Base-by-base conservation (phyloP, 2,888 invertebrate genomes). In the Drosophila mulleri region DNA sequence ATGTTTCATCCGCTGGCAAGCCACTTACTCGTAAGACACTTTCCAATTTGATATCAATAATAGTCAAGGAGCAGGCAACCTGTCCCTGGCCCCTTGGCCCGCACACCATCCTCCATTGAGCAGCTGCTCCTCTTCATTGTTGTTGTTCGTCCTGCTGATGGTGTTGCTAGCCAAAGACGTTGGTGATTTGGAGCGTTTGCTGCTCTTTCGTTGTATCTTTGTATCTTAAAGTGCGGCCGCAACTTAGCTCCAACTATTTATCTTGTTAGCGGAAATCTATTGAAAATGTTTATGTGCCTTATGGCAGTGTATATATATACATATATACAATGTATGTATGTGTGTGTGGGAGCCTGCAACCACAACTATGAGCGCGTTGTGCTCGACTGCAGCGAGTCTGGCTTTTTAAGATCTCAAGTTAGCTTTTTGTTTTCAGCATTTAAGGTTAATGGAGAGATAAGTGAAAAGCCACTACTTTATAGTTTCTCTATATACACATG, bases 1-100 rank as follows among this genome's bases (percentile, higher is more conserved):
- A 42, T 53, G 47, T 32, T 37, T 58, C 50, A 18, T 39, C 54
- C 45, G 18, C 44, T 48, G 47, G 62, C 66, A 67, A 72, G 79
- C 78, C 83, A 80, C 82, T 87, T 87, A 72, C 70, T 48, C 61
- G 39, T 61, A 63, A 83, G 80, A 76, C 86, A 80, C 84, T 83
- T 88, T 86, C 68, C 90, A 88, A 91, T 90, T 88, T 84, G 80
- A 88, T 89, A 91, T 86, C 90, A 85, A 88, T 91, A 91, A 86
- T 80, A 78, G 72, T 56, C 68, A 61, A 66, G 65, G 50, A 69
- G 63, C 72, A 52, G 32, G 53, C 47, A 53, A 63, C 37, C 59
- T 48, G 41, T 45, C 41, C 42, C 39, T 23, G 18, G 48, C 41
- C 20, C 20, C 35, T 23, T 4, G 2, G 14, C 5, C 37, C 37